Percentiles rank a stretch among this genome's conserved stretches.
These are phyloP conservation scores for Rhinatrema bivittatum DNA, from an alignment of 2,797 vertebrate species.

Conservation along the genomic window DNA sequence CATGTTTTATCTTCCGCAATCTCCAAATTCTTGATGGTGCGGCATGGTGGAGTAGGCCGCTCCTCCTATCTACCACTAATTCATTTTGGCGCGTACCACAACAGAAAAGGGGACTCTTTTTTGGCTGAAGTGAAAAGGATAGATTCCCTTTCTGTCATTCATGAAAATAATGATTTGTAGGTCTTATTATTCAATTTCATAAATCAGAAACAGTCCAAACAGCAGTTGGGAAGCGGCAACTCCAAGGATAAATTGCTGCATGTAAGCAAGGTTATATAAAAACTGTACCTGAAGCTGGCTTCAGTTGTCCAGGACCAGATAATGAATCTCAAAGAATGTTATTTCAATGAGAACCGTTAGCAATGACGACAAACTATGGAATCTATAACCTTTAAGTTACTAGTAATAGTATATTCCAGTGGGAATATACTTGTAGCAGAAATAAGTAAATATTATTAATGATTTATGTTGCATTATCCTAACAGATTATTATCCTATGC, in stretches of 20 bases:
- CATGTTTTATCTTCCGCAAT: too few relatives aligned
- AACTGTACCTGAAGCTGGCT: conserved; percentile 3
- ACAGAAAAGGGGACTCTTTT: neutral
- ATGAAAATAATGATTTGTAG: neutral
- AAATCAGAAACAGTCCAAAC: conserved; percentile 5
- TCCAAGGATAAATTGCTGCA: conserved; percentile 1
- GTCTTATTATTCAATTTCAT: neutral
- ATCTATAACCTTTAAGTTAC: neutral
- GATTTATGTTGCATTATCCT: too few relatives aligned
- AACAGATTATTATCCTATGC: too few relatives aligned
- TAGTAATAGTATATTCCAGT: too few relatives aligned
- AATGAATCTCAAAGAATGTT: neutral
- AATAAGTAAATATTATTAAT: neutral
- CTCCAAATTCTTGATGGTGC: too few relatives aligned
- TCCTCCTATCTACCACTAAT: too few relatives aligned
- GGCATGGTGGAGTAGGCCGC: too few relatives aligned
- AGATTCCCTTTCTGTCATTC: neutral
- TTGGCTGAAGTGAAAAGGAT: neutral
- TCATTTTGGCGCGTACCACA: too few relatives aligned
- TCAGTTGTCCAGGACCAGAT: neutral
- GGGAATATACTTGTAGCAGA: neutral
- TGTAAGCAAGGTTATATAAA: conserved; percentile 5
- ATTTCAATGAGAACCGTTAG: neutral
- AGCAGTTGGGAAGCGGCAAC: neutral
- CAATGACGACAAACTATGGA: neutral